Base-by-base conservation (phyloP, 2,113 vertebrate genomes). In the Psephotus haematonotus region DNA sequence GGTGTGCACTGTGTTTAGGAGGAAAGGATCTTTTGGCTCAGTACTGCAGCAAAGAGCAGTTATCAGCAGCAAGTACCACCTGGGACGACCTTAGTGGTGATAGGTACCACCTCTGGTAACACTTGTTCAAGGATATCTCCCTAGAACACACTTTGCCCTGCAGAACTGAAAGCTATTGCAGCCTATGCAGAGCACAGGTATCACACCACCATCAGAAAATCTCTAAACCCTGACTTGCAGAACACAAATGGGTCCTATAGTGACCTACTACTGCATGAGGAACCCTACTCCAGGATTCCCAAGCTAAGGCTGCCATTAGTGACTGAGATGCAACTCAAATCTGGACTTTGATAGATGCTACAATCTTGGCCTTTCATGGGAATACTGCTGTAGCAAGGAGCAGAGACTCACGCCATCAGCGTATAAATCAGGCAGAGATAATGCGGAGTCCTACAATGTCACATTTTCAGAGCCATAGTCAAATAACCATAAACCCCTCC, bases 261-360 rank as follows among this genome's bases (percentile, higher is more conserved):
- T 0, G 19, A 20, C 20, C 18, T 31, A 7, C 22, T 22, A 3
- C 24, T 16, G n/a, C 60, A n/a, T 0, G 0, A 28, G 35, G 29
- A 52, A 17, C 24, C 31, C 49, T 11, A 7, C 7, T 1, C 7
- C 27, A 37, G 13, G 28, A 63, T 47, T 69, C 13, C 64, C 49
- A n/a, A 50, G 33, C 28, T 6, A 17, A 22, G 31, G 27, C 22
- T 86, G 46, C 41, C 13, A 1, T 22, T 8, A 39, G 27, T 20
- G 41, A 2, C 29, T 0, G 2, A 52, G 57, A 22, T 6, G 22
- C 23, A 12, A 8, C 82, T 53, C 15, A 3, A 1, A 23, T 7
- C 7, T 17, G 33, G 7, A 7, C 55, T 50, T 28, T 6, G 50
- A 25, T 3, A 29, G 50, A 29, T 46, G 67, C 28, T 33, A 41